Percentiles rank a stretch among this genome's conserved stretches.
These are phyloP conservation scores for Brachyistius frenatus DNA, from an alignment of 2,113 vertebrate genomes.

Conservation along the genomic window DNA sequence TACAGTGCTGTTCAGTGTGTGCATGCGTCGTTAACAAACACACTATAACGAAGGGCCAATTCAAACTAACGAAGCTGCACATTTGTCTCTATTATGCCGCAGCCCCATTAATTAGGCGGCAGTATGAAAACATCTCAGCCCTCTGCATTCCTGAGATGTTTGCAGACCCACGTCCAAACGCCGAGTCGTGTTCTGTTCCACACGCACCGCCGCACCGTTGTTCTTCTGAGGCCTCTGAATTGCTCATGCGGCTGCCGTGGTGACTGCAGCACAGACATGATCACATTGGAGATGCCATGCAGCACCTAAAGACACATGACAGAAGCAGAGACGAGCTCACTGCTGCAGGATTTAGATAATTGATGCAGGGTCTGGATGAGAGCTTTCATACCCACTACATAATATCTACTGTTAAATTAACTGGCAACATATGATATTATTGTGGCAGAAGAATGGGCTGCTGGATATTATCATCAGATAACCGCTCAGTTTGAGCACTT, in stretches of 20 bases:
- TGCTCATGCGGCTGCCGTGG: constrained; percentile 38
- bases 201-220: background rate
- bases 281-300: constrained; percentile 27
- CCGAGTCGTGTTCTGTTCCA: background rate
- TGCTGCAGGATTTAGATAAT: constrained; percentile 43
- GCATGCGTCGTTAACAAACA: background rate
- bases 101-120: constrained; percentile 38
- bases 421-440: background rate
- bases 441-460: background rate
- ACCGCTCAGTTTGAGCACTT: background rate
- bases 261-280: constrained; percentile 43
- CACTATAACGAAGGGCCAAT: constrained; percentile 30
- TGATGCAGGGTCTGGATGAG: constrained; percentile 32
- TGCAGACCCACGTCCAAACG: constrained; percentile 6
- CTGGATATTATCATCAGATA: background rate
- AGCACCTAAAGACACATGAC: constrained; percentile 28
- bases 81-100: constrained; percentile 51
- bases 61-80: constrained; percentile 42
- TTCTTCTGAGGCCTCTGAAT: constrained; percentile 15
- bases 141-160: constrained; percentile 46
- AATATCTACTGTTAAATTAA: background rate
- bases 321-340: background rate
- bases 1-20: background rate
- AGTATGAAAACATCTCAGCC: constrained; percentile 23
- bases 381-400: constrained; percentile 1